Conservation (phyloP, 2,888 invertebrate species). For the Nasonia oneida region DNA sequence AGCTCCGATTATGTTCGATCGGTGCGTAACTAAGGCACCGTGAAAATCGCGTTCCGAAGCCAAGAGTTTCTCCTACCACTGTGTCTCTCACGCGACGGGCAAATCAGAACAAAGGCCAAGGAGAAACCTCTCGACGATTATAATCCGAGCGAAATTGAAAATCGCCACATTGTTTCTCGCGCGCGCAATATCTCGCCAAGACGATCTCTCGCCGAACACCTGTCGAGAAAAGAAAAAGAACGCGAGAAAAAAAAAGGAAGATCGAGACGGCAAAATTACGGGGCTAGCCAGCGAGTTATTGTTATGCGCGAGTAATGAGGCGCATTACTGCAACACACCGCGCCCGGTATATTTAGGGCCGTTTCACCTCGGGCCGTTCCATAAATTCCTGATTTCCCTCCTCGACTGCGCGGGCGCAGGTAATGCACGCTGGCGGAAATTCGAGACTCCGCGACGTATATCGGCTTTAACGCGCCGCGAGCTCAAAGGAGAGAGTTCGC, state of each 20-base stretch:
- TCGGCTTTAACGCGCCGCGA: slow-evolving; percentile 39
- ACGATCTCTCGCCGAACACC: slow-evolving; percentile 5
- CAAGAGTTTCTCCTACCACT: neutral
- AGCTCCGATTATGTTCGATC: neutral
- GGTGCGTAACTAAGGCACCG: slow-evolving; percentile 1
- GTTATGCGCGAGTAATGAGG: slow-evolving; percentile 74
- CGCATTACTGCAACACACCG: slow-evolving; percentile 70
- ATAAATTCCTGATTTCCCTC: slow-evolving; percentile 73
- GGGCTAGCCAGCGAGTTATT: slow-evolving; percentile 69
- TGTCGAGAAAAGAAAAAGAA: neutral
- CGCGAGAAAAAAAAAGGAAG: slow-evolving; percentile 1
- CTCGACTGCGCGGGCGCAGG: neutral
- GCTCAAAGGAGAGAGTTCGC: neutral
- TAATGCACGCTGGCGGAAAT: slow-evolving; percentile 35
- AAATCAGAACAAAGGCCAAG: slow-evolving; percentile 6
- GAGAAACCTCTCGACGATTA: neutral
- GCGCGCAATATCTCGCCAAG: neutral
- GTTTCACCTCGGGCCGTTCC: slow-evolving; percentile 65
- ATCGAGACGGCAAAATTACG: slow-evolving; percentile 68
- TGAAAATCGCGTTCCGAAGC: slow-evolving; percentile 16
- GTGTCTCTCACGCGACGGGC: neutral
- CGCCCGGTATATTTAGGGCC: slow-evolving; percentile 71
- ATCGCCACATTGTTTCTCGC: neutral
- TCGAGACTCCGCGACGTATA: slow-evolving; percentile 32
- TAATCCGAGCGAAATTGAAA: slow-evolving; percentile 9